These are phyloP conservation scores for Esox masquinongy DNA, from an alignment of 2,797 vertebrate genomes.

Conservation along the genomic window DNA sequence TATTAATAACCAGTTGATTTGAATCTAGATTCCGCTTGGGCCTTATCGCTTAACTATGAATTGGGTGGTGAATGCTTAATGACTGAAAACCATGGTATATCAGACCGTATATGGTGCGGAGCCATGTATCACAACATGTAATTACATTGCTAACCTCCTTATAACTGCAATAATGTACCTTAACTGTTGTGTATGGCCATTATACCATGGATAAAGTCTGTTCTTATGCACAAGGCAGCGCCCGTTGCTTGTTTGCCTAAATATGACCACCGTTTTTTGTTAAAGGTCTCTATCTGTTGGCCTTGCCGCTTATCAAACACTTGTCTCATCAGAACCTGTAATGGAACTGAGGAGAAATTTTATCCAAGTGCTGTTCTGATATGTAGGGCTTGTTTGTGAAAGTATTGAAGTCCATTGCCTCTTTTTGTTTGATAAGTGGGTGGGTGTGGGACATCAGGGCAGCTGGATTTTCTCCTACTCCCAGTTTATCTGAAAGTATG, in stretches of 20 bases:
- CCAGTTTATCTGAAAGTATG: neutral
- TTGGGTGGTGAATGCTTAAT: no score
- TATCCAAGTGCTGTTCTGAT: slow-evolving; percentile 43
- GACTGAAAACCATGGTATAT: no score
- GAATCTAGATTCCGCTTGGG: no score
- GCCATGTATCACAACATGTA: no score
- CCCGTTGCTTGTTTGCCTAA: neutral
- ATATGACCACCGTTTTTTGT: neutral
- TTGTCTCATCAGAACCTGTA: slow-evolving; percentile 5
- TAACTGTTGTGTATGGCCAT: no score
- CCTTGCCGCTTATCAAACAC: slow-evolving; percentile 3
- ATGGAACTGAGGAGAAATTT: slow-evolving; percentile 25
- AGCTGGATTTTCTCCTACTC: slow-evolving; percentile 9
- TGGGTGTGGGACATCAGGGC: slow-evolving; percentile 34
- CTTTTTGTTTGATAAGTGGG: slow-evolving; percentile 62
- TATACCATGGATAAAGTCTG: no score
- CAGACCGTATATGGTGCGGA: no score
- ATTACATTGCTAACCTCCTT: no score
- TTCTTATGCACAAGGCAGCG: no score
- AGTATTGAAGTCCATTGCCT: slow-evolving; percentile 54
- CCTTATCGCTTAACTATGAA: no score
- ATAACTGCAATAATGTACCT: no score
- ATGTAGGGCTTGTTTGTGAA: slow-evolving; percentile 51
- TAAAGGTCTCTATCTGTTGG: neutral
- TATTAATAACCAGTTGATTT: no score